These are phyloP conservation scores for Tenthredo livida DNA, from an alignment of 2,888 invertebrate species.

Conservation along the genomic window DNA sequence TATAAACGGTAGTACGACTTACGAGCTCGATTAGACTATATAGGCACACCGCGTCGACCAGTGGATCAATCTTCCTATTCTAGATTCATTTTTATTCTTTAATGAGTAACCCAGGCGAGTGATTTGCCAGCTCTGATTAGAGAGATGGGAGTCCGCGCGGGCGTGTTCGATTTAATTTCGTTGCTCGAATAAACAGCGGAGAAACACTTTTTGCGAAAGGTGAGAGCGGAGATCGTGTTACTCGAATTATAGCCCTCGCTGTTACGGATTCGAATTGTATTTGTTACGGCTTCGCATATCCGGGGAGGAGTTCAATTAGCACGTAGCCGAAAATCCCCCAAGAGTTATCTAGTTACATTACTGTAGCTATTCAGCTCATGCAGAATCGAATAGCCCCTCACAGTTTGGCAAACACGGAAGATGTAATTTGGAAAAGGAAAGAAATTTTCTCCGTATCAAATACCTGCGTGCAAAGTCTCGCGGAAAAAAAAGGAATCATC, in stretches of 20 bases:
- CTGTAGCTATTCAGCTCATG: neutral
- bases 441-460: neutral
- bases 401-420: neutral
- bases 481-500: neutral
- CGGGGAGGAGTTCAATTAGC: constrained; percentile 1
- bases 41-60: neutral
- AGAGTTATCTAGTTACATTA: constrained; percentile 2
- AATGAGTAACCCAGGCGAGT: neutral
- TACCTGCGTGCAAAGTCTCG: neutral
- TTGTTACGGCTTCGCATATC: neutral
- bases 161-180: neutral
- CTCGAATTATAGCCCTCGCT: neutral
- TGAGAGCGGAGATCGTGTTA: constrained; percentile 6
- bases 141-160: neutral
- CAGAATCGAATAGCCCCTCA: neutral
- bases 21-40: neutral
- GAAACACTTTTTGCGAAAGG: neutral
- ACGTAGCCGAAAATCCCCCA: neutral
- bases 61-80: neutral
- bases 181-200: neutral
- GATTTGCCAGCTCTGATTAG: neutral
- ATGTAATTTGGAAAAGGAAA: neutral
- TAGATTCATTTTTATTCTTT: neutral
- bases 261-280: constrained; percentile 15
- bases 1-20: neutral